These are phyloP conservation scores for Altica lythri DNA, from an alignment of 2,888 invertebrate species.

Conservation along the genomic window DNA sequence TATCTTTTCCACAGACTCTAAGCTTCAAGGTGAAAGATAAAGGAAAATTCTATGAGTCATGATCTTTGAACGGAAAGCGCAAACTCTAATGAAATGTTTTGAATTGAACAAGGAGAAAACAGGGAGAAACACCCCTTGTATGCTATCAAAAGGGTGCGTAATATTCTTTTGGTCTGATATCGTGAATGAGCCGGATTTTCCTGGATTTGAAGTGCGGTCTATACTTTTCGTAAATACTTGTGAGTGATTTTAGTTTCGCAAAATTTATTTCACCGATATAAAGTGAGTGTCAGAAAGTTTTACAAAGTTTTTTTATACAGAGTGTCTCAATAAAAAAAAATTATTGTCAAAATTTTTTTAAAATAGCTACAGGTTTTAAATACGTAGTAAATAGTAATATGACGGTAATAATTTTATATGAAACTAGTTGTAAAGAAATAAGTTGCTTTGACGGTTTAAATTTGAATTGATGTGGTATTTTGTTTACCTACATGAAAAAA, in stretches of 20 bases:
- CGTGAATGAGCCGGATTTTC: constrained; percentile 25
- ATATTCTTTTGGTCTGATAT: constrained; percentile 28
- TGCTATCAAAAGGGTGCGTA: constrained; percentile 44
- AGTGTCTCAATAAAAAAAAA: background rate
- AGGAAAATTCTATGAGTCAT: constrained; percentile 20
- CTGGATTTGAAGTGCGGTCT: constrained; percentile 14
- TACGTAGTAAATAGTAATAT: no score
- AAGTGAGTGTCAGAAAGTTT: constrained; percentile 1
- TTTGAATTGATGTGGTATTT: no score
- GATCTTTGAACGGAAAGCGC: constrained; percentile 41
- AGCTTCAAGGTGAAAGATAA: no score
- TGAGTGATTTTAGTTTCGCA: constrained; percentile 3
- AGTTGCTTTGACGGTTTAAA: no score
- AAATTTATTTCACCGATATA: background rate
- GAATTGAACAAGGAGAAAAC: constrained; percentile 44
- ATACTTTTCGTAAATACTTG: background rate
- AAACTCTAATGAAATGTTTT: constrained; percentile 46
- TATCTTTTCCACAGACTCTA: background rate
- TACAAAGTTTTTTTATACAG: background rate
- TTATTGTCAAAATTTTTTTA: no score
- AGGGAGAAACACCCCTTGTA: constrained; percentile 50
- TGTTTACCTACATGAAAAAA: no score
- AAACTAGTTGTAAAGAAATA: no score
- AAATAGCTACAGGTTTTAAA: no score
- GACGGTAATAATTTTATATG: no score